Percentiles rank a stretch among this genome's conserved stretches.
Conservation (phyloP, 2,888 invertebrate genomes). For the Cabera pusaria region DNA sequence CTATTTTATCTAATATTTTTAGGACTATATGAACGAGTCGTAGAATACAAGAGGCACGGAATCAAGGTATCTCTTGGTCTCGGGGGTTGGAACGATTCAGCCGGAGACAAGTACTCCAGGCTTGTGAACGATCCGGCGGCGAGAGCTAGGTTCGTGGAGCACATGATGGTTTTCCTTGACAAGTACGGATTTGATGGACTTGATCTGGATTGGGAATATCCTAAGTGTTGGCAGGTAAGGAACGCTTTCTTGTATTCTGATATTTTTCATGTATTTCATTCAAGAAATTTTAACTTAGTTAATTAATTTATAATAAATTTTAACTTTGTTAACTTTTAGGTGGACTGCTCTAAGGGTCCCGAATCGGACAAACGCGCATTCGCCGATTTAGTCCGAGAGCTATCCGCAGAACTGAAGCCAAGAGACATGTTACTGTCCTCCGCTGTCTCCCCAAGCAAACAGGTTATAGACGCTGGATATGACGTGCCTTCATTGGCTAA, state of each 20-base stretch:
- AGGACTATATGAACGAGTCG: slow-evolving; percentile 94
- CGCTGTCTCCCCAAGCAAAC: slow-evolving; percentile 94
- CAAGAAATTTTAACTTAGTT: too few relatives aligned
- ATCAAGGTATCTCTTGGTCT: slow-evolving; percentile 94
- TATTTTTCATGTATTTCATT: too few relatives aligned
- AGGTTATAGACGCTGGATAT: slow-evolving; percentile 93
- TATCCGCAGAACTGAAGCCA: slow-evolving; percentile 86
- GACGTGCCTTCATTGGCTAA: slow-evolving; percentile 89
- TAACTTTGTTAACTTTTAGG: slow-evolving; percentile 71
- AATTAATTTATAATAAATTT: too few relatives aligned
- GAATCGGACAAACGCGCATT: slow-evolving; percentile 92
- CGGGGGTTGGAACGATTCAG: slow-evolving; percentile 98
- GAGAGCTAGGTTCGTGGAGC: slow-evolving; percentile 88
- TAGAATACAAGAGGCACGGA: slow-evolving; percentile 89
- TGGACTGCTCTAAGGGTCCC: slow-evolving; percentile 93
- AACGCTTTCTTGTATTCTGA: too few relatives aligned
- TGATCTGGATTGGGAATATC: slow-evolving; percentile 98
- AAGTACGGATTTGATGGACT: slow-evolving; percentile 95
- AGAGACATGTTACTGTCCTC: slow-evolving; percentile 89
- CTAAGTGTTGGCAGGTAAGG: slow-evolving; percentile 91
- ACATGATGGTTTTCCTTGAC: slow-evolving; percentile 89
- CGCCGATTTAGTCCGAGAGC: slow-evolving; percentile 88
- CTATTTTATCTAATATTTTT: slow-evolving; percentile 34
- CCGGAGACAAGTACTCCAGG: slow-evolving; percentile 94
- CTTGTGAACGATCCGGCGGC: slow-evolving; percentile 90